phyloP scores from a whole-genome alignment of 2,113 vertebrate species.

The Rhizomys pruinosus region DNA sequence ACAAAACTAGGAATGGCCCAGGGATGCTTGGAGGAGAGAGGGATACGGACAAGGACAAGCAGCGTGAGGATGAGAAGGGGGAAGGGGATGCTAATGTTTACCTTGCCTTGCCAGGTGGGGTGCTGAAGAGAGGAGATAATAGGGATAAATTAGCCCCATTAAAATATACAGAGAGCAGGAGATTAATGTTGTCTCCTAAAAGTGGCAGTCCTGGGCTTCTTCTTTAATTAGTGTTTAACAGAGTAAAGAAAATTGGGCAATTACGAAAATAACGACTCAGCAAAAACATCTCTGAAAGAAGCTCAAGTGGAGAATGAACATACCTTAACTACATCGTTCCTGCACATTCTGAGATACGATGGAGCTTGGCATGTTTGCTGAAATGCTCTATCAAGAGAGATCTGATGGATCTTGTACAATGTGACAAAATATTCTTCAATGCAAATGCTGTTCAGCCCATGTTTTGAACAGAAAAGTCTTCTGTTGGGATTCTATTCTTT shows the following conservation, averaged over 20 bases:
- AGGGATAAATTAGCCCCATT: conserved; percentile 81
- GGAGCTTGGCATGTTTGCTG: conserved; percentile 56
- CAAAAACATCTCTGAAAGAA: conserved; percentile 58
- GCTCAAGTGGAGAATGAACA: conserved; percentile 42
- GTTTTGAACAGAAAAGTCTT: not conserved
- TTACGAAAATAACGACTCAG: conserved; percentile 66
- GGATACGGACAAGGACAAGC: too few species aligned
- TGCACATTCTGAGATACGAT: not conserved
- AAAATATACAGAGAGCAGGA: conserved; percentile 71
- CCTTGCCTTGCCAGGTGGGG: not conserved
- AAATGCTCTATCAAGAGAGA: conserved; percentile 51
- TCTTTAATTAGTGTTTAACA: conserved; percentile 81
- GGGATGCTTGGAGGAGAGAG: not conserved
- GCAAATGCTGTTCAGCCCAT: not conserved
- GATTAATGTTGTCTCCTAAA: conserved; percentile 78
- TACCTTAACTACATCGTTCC: not conserved
- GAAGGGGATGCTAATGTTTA: conserved; percentile 42
- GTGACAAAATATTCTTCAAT: conserved; percentile 13
- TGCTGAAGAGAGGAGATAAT: conserved; percentile 70
- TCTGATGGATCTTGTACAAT: conserved; percentile 3
- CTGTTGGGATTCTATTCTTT: not conserved
- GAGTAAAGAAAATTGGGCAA: conserved; percentile 80
- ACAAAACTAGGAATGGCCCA: not conserved
- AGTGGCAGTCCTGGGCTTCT: conserved; percentile 67
- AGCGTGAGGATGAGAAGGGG: not conserved